Evolutionary conservation across 1,140 invertebrate species (phyloP).

Genomic region (Chrysomallon squamiferum): DNA sequence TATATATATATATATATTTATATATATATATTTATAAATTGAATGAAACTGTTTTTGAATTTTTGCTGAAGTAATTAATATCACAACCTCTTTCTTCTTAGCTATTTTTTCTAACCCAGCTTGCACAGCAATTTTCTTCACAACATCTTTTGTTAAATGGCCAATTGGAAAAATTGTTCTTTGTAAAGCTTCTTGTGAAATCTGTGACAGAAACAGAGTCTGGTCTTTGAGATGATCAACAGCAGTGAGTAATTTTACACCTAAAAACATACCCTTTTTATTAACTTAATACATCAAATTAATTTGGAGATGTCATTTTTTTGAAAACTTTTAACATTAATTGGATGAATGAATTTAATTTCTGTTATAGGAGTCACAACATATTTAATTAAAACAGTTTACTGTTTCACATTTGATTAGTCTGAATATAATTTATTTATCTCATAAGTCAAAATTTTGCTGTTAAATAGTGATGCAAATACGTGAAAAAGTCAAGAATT

Average conservation of each 20-base stretch:
- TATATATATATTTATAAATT: too few species aligned
- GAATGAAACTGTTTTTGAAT: too few species aligned
- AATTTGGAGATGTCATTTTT: neutral
- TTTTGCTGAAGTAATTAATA: too few species aligned
- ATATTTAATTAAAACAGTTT: too few species aligned
- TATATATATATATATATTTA: too few species aligned
- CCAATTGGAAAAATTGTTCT: slow-evolving; percentile 92
- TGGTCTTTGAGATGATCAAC: slow-evolving; percentile 88
- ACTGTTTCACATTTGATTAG: too few species aligned
- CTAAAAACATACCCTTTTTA: slow-evolving; percentile 67
- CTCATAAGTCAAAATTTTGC: too few species aligned
- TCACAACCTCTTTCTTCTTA: slow-evolving; percentile 78
- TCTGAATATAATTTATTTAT: too few species aligned
- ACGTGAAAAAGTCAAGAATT: too few species aligned
- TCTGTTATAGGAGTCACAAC: too few species aligned
- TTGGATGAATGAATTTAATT: too few species aligned
- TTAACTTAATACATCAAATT: neutral
- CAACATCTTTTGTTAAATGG: slow-evolving; percentile 75
- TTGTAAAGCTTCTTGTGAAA: slow-evolving; percentile 78
- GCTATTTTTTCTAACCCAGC: slow-evolving; percentile 77
- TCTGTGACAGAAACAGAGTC: slow-evolving; percentile 91
- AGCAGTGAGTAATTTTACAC: slow-evolving; percentile 74
- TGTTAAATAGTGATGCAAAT: too few species aligned
- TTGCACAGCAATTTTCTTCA: slow-evolving; percentile 80
- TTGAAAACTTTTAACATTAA: neutral